Evolutionary conservation across 2,113 vertebrate species (phyloP).

Genomic region (Neotoma lepida): DNA sequence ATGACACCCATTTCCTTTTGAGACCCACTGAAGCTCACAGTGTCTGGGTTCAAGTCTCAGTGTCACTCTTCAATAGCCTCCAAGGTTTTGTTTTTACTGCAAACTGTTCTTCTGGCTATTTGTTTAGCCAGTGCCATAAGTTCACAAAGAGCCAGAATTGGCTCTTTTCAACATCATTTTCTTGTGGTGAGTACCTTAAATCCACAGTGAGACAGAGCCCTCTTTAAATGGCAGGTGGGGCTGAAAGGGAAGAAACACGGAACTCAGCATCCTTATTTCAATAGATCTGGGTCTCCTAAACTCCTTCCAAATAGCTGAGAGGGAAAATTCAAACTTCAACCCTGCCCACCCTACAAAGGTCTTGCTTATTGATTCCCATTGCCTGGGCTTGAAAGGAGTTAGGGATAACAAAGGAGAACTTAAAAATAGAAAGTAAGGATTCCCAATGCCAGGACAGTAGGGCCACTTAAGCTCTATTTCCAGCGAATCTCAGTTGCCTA

Average conservation of each 20-base stretch:
- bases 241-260: not conserved
- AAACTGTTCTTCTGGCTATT: not conserved
- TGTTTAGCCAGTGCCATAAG: conserved; percentile 11
- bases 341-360: not conserved
- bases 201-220: conserved; percentile 6
- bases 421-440: conserved; percentile 47
- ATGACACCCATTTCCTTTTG: conserved; percentile 32
- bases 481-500: conserved; percentile 54
- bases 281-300: not conserved
- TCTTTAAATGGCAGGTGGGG: not conserved
- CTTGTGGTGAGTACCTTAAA: not conserved
- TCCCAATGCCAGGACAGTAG: conserved; percentile 32
- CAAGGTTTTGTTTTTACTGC: not conserved
- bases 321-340: not conserved
- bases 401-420: not conserved
- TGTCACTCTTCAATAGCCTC: not conserved
- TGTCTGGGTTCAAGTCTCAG: not conserved
- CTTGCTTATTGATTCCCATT: conserved; percentile 5
- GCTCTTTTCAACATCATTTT: conserved; percentile 28
- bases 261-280: not conserved
- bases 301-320: conserved; percentile 40
- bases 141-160: conserved; percentile 5
- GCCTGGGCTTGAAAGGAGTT: conserved; percentile 4
- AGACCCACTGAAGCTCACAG: conserved; percentile 24
- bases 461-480: conserved; percentile 56